Percentiles rank a stretch among this genome's conserved stretches.
These are phyloP conservation scores for Conus ventricosus DNA, from an alignment of 1,140 invertebrate genomes.

Conservation along the genomic window DNA sequence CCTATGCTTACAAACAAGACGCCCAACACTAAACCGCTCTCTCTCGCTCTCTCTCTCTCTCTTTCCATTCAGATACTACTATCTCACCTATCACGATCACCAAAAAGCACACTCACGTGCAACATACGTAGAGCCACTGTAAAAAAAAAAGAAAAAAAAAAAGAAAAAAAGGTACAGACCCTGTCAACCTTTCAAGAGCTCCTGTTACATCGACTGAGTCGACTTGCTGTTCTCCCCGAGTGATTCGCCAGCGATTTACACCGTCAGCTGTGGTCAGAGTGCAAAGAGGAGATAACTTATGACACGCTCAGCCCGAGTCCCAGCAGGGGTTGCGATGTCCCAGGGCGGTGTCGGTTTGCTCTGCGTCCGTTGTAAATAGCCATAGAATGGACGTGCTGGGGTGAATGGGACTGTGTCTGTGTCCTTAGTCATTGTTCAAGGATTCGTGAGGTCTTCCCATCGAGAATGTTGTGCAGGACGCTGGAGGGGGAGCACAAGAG, in stretches of 20 bases:
- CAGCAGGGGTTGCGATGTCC: background rate
- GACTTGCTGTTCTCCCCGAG: background rate
- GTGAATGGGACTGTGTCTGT: too few species aligned
- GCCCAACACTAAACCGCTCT: too few species aligned
- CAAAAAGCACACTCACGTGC: background rate
- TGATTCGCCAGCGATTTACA: background rate
- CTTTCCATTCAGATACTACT: too few species aligned
- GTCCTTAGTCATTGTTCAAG: too few species aligned
- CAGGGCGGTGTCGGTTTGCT: background rate
- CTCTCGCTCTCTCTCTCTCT: background rate
- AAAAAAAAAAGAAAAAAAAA: too few species aligned
- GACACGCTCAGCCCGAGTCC: background rate
- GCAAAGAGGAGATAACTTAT: slow-evolving; percentile 8
- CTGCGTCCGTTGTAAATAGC: background rate
- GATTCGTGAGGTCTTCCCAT: too few species aligned
- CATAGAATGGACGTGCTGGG: too few species aligned
- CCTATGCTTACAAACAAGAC: too few species aligned
- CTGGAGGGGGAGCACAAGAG: too few species aligned
- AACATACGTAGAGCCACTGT: background rate
- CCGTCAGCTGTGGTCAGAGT: background rate
- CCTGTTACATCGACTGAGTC: background rate
- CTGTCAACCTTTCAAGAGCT: background rate
- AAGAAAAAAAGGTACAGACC: too few species aligned
- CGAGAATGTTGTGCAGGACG: too few species aligned
- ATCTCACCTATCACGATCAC: background rate